These are phyloP conservation scores for Centruroides vittatus DNA, from an alignment of 1,140 invertebrate species.

Conservation along the genomic window DNA sequence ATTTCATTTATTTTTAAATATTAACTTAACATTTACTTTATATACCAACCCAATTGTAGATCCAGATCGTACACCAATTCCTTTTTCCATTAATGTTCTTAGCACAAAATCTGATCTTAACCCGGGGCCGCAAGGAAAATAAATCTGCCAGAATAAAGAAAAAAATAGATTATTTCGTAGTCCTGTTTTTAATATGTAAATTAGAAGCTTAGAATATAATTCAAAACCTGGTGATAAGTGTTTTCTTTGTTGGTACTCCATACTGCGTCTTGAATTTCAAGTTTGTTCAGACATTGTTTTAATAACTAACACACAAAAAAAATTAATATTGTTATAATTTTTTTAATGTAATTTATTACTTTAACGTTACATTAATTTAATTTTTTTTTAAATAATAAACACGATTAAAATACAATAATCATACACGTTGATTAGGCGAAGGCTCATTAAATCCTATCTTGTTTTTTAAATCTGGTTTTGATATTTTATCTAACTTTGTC, in stretches of 20 bases:
- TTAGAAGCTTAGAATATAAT: too few relatives aligned
- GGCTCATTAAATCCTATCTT: too few relatives aligned
- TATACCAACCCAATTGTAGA: conserved; percentile 25
- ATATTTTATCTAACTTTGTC: too few relatives aligned
- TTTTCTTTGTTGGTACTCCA: conserved; percentile 15
- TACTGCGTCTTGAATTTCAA: conserved; percentile 18
- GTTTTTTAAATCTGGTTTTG: too few relatives aligned
- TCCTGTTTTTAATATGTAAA: too few relatives aligned
- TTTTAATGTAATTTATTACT: too few relatives aligned
- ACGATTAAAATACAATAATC: too few relatives aligned
- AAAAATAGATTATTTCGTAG: too few relatives aligned
- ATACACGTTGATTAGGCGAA: too few relatives aligned
- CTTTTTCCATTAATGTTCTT: conserved; percentile 20
- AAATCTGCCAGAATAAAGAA: conserved; percentile 8
- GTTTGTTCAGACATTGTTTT: conserved; percentile 11
- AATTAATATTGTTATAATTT: too few relatives aligned
- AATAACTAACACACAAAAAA: conserved; percentile 12
- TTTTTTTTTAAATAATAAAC: too few relatives aligned
- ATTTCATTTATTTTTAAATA: background rate
- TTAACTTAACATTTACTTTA: background rate
- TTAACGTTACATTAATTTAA: too few relatives aligned
- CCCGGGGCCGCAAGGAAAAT: conserved; percentile 19
- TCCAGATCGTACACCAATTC: conserved; percentile 21
- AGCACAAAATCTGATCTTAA: conserved; percentile 24
- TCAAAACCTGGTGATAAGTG: conserved; percentile 15